Evolutionary conservation across 1,140 invertebrate species (phyloP).

Genomic region (Papilio polytes): DNA sequence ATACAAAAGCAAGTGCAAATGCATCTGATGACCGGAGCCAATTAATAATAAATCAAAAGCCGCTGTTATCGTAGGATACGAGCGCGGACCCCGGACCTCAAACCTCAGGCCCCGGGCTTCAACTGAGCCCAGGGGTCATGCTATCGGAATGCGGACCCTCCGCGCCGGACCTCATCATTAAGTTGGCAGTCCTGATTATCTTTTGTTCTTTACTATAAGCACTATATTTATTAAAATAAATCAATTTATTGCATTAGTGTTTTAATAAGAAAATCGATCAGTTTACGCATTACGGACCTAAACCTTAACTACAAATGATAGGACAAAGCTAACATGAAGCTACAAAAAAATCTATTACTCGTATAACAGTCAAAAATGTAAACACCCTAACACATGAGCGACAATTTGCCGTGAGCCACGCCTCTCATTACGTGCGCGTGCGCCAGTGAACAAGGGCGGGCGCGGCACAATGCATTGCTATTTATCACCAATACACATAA

Average conservation of each 20-base stretch:
- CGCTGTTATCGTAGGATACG: conserved; percentile 8
- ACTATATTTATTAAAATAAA: too few species aligned
- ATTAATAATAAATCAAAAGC: conserved; percentile 24
- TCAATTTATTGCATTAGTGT: too few species aligned
- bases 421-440: conserved; percentile 45
- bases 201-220: background rate
- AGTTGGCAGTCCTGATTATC: conserved; percentile 12
- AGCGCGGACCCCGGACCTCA: background rate
- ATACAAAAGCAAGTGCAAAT: conserved; percentile 16
- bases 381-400: background rate
- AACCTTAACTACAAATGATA: too few species aligned
- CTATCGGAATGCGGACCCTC: conserved; percentile 13
- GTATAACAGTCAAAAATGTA: too few species aligned
- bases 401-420: conserved; percentile 40
- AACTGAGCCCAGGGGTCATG: background rate
- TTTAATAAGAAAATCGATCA: too few species aligned
- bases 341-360: too few species aligned
- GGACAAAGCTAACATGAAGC: too few species aligned
- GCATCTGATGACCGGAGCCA: conserved; percentile 17
- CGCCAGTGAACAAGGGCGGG: conserved; percentile 24
- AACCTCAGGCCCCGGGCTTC: background rate
- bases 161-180: background rate
- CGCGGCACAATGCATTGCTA: conserved; percentile 48
- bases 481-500: background rate
- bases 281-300: too few species aligned